Evolutionary conservation across 53 echinoderm and acorn worm genomes (phyloP), one percentile per base, ranked within the genome.

Genomic region (Paracentrotus lividus): DNA sequence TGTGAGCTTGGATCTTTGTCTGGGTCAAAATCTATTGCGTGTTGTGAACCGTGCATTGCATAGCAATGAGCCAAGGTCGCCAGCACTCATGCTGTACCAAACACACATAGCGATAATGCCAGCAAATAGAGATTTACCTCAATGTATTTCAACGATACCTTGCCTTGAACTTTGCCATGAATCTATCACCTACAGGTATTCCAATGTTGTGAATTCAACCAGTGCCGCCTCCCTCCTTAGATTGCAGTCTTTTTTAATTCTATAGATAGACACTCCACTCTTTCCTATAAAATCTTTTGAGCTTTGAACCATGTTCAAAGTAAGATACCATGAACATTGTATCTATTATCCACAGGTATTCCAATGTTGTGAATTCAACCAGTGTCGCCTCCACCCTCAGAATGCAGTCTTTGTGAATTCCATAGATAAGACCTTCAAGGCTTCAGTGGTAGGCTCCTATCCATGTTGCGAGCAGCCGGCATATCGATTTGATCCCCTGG

Each of bases 331-430:
- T 14, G 7, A 20, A 0, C 20, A 1, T 20, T 20, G 20, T 44
- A 24, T 21, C 44, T n/a, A 45, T 27, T 13, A 47, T n/a, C 81
- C 9, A 32, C 97, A 96, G 96, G 69, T 87, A 36, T 97, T 99
- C 86, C 96, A 96, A 15, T 99, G 99, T 75, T 94, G 93, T 53
- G 96, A 96, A 59, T 90, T 96, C 43, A 94, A 86, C 40, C 97
- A 96, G 92, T 99, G 99, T 78, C 93, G 90, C 14, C 94, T 94
- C 59, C 99, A 99, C 76, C 97, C 97, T 16, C 95, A 99, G 69
- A 95, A 86, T 15, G 89, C 99, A 13, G 95, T 92, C 61, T 99
- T 96, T 58, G 91, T 96, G 5, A 92, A 85, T 34, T 77, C 95
- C 26, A 88, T 56, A 5, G 92, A 92, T 66, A 26, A 89, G 24